phyloP scores from a whole-genome alignment of 1,140 invertebrate species.

The Rhyzopertha dominica region DNA sequence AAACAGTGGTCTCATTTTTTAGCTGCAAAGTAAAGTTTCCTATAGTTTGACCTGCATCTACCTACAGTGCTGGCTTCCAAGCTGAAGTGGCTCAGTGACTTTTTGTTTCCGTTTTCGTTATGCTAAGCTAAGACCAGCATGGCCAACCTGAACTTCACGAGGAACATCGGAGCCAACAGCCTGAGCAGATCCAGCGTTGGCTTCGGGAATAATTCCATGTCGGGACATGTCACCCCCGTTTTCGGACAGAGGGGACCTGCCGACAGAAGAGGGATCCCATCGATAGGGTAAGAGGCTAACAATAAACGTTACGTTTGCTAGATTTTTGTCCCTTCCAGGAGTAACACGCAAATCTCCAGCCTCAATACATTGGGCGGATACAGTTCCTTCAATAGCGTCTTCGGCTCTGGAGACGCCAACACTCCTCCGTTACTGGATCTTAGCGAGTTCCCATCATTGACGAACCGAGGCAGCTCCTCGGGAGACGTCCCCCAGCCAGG shows the following conservation, averaged over 20 bases:
- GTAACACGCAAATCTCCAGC: conserved; percentile 57
- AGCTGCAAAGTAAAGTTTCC: too few species aligned
- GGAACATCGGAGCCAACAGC: conserved; percentile 50
- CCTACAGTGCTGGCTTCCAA: not conserved
- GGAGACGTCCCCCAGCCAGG: conserved; percentile 73
- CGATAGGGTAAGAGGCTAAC: conserved; percentile 51
- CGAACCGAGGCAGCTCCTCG: conserved; percentile 63
- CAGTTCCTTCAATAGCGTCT: conserved; percentile 74
- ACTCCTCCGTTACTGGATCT: conserved; percentile 80
- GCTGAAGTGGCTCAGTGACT: too few species aligned
- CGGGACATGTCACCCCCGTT: conserved; percentile 69
- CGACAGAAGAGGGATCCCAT: conserved; percentile 70
- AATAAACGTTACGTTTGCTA: conserved; percentile 2
- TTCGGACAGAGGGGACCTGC: conserved; percentile 72
- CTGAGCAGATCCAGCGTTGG: conserved; percentile 57
- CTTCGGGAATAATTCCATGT: conserved; percentile 54
- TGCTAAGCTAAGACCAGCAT: conserved; percentile 39
- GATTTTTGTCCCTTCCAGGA: conserved; percentile 43
- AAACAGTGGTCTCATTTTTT: too few species aligned
- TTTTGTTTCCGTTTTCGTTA: conserved; percentile 30
- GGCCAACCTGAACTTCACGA: conserved; percentile 52
- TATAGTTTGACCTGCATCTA: not conserved
- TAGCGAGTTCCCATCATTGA: conserved; percentile 86
- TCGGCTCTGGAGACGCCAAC: conserved; percentile 65
- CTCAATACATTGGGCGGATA: conserved; percentile 61